These are phyloP conservation scores for Virgularia gustaviana DNA, from an alignment of 92 coral and sea anemone species.

Conservation along the genomic window DNA sequence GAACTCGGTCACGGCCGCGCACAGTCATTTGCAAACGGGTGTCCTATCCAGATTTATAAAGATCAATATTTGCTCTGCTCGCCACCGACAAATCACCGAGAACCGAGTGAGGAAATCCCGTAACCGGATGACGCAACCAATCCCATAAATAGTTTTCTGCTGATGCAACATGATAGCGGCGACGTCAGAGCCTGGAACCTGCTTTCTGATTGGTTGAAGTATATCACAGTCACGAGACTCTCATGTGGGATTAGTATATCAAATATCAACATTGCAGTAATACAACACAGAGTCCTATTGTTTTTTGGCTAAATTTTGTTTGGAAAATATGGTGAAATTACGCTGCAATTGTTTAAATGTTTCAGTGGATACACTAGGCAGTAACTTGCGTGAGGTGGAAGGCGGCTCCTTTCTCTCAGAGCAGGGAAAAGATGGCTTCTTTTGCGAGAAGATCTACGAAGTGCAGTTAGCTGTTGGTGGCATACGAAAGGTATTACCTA, in stretches of 20 bases:
- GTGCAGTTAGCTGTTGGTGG: constrained; percentile 96
- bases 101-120: too few relatives aligned
- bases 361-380: constrained; percentile 67
- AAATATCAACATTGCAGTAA: constrained; percentile 3
- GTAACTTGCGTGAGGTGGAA: constrained; percentile 61
- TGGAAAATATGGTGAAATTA: constrained; percentile 64
- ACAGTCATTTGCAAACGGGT: too few relatives aligned
- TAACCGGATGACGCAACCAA: too few relatives aligned
- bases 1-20: too few relatives aligned
- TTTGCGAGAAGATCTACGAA: constrained; percentile 63
- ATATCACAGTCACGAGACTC: constrained; percentile 20
- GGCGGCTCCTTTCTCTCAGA: constrained; percentile 68
- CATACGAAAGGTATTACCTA: constrained; percentile 86
- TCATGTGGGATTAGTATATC: not conserved
- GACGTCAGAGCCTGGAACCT: not conserved
- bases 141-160: too few relatives aligned
- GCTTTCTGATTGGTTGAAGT: constrained; percentile 17
- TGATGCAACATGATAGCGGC: not conserved
- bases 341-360: constrained; percentile 77
- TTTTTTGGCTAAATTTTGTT: not conserved
- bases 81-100: too few relatives aligned
- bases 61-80: too few relatives aligned
- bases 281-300: not conserved
- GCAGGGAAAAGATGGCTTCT: constrained; percentile 55
- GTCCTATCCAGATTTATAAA: too few relatives aligned